Evolutionary conservation across 2,113 vertebrate species (phyloP), one percentile per base, ranked within the genome.

Genomic region (Struthio camelus): DNA sequence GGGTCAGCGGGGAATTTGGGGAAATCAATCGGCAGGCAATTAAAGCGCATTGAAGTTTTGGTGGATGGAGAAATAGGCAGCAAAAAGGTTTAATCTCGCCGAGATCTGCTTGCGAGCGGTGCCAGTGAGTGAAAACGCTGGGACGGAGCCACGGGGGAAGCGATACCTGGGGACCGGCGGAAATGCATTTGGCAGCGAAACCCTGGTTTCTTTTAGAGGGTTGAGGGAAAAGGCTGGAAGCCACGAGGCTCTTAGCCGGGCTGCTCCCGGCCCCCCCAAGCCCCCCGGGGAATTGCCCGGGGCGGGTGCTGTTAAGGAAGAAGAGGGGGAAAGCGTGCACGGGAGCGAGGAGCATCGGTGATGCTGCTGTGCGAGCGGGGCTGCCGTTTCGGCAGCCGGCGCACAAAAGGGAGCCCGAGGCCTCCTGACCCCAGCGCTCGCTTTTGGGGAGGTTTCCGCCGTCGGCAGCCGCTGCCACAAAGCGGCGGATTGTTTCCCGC

Each of bases 101-200:
- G 62, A 73, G 87, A 62, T 62, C 79, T 0, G 13, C n/a, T 64
- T 32, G 71, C 50, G 48, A 53, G 19, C 32, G 24, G 75, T 89
- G 90, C 89, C 92, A 61, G 90, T 73, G 90, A 93, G 93, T 93
- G 94, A 73, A 17, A 50, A 28, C 2, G 69, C 85, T 85, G 89
- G 94, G 90, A 58, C 12, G 14, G 85, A 97, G 94, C 92, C 82
- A 89, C 58, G 66, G 13, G 76, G 72, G 81, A 56, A 81, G 93
- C 27, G 69, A 22, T 72, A 54, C 65, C 94, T 10, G 88, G 95
- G 95, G 96, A 96, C 61, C 13, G 22, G 34, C 66, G 90, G 61
- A 61, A 82, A 42, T 42, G 80, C 79, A 62, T 87, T 94, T 97
- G 97, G 96, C 95, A 94, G 24, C 15, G n/a, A 51, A 27, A 69